Conservation (phyloP, 2,888 invertebrate genomes). For the Rhyacophila evoluta region DNA sequence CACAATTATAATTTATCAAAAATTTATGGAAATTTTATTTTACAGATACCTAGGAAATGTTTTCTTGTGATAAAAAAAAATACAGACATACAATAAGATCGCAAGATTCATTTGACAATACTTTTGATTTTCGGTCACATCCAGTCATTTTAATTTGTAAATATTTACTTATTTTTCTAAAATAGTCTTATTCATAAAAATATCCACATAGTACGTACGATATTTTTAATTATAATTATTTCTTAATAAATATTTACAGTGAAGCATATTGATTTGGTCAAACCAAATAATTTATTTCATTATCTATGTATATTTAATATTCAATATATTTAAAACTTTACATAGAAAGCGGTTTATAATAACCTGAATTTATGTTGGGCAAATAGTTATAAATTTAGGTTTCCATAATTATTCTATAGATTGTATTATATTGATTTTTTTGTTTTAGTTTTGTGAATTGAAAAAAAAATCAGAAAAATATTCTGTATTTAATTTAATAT, state of each 20-base stretch:
- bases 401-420: not conserved
- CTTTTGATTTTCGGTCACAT: not conserved
- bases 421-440: not conserved
- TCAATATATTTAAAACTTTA: conserved; percentile 13
- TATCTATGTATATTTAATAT: not conserved
- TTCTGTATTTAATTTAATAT: too few species aligned
- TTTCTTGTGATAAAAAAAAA: too few species aligned
- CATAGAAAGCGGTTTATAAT: conserved; percentile 22
- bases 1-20: too few species aligned
- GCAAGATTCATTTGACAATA: not conserved
- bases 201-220: conserved; percentile 33
- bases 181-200: conserved; percentile 30
- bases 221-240: conserved; percentile 13
- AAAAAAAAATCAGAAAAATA: too few species aligned
- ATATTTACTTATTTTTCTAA: conserved; percentile 8
- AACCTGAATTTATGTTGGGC: not conserved
- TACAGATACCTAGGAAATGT: too few species aligned
- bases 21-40: too few species aligned
- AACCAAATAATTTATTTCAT: conserved; percentile 34
- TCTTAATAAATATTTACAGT: conserved; percentile 32
- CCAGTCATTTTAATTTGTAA: conserved; percentile 11
- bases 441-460: too few species aligned
- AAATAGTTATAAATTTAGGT: not conserved
- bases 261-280: conserved; percentile 40
- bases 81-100: too few species aligned